phyloP scores from a whole-genome alignment of 2,888 invertebrate genomes.

The Diabrotica balteata region DNA sequence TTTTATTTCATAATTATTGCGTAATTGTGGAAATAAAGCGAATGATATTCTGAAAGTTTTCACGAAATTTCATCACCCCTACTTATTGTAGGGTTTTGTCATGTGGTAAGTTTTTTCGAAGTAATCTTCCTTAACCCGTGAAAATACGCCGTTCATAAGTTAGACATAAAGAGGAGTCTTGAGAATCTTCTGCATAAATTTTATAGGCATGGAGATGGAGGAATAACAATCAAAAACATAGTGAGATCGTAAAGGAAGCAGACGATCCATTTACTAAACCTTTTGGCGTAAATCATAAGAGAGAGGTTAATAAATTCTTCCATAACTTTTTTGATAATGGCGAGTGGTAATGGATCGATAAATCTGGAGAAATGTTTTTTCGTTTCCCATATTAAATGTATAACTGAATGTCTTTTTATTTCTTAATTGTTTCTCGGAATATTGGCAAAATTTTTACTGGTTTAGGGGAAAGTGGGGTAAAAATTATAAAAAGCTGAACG shows the following conservation, averaged over 20 bases:
- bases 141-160: slow-evolving; percentile 6
- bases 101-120: slow-evolving; percentile 3
- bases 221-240: slow-evolving; percentile 23
- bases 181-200: slow-evolving; percentile 15
- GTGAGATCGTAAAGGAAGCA: slow-evolving; percentile 21
- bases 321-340: slow-evolving; percentile 22
- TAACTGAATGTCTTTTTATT: neutral
- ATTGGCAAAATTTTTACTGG: neutral
- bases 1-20: no score
- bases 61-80: neutral
- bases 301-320: slow-evolving; percentile 22
- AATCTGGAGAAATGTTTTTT: slow-evolving; percentile 2
- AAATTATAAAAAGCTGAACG: neutral
- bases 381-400: neutral
- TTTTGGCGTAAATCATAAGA: slow-evolving; percentile 19
- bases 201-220: slow-evolving; percentile 17
- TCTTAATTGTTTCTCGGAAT: neutral
- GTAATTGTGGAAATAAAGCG: no score
- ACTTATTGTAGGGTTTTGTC: slow-evolving; percentile 1
- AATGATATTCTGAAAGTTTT: neutral
- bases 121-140: neutral
- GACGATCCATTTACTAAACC: slow-evolving; percentile 10
- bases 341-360: slow-evolving; percentile 3
- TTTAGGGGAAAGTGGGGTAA: neutral
- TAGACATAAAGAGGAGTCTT: neutral